Percentiles rank a stretch among this genome's conserved stretches.
These are phyloP conservation scores for Eupithecia insigniata DNA, from an alignment of 2,888 invertebrate species.

Conservation along the genomic window DNA sequence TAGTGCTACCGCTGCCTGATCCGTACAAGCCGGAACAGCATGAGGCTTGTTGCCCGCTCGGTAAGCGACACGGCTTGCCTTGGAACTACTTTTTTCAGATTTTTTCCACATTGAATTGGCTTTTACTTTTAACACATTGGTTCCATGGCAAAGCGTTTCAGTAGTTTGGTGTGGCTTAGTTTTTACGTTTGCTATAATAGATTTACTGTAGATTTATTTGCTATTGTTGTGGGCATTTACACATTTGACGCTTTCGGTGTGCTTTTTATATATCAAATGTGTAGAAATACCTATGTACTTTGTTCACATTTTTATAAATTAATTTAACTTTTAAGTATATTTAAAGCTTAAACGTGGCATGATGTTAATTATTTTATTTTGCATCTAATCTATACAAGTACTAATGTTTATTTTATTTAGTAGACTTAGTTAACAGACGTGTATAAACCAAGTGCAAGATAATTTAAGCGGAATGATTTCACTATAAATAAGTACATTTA, in stretches of 20 bases:
- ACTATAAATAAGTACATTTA: conserved; percentile 41
- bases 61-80: conserved; percentile 83
- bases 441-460: conserved; percentile 74
- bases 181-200: conserved; percentile 59
- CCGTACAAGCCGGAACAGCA: conserved; percentile 95
- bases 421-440: conserved; percentile 58
- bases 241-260: conserved; percentile 60
- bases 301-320: conserved; percentile 43
- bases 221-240: conserved; percentile 45
- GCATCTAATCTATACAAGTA: conserved; percentile 55
- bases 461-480: conserved; percentile 17
- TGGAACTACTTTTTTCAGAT: conserved; percentile 53
- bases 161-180: conserved; percentile 73
- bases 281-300: conserved; percentile 53
- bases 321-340: conserved; percentile 45
- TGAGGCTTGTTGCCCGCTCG: conserved; percentile 95
- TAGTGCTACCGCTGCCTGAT: conserved; percentile 93
- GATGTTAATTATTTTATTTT: conserved; percentile 65
- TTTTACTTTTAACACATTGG: conserved; percentile 46
- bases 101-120: conserved; percentile 35
- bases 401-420: conserved; percentile 59
- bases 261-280: conserved; percentile 56
- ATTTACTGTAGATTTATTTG: conserved; percentile 40
- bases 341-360: conserved; percentile 62
- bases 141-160: conserved; percentile 66